Conservation (phyloP, 2,888 invertebrate species). For the Smittia aterrima region DNA sequence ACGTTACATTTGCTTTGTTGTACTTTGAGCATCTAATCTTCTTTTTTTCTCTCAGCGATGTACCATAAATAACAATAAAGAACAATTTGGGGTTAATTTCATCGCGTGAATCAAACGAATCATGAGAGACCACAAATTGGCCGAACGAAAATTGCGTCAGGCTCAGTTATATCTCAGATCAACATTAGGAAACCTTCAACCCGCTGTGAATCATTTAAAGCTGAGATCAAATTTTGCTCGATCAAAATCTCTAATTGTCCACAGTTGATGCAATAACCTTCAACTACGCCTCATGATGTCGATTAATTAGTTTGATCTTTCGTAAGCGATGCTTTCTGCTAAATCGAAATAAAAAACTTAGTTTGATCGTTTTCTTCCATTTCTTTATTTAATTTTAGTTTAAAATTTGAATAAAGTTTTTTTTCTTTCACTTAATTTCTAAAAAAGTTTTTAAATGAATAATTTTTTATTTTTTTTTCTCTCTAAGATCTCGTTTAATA, state of each 20-base stretch:
- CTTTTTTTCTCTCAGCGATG: no score
- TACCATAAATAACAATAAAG: no score
- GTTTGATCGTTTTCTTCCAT: slow-evolving; percentile 8
- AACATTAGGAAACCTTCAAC: no score
- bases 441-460: slow-evolving; percentile 34
- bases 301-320: neutral
- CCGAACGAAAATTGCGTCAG: no score
- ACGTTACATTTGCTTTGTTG: no score
- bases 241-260: neutral
- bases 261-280: neutral
- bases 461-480: slow-evolving; percentile 33
- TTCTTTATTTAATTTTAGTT: slow-evolving; percentile 6
- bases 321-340: neutral
- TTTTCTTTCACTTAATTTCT: neutral
- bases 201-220: no score
- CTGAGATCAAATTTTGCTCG: no score
- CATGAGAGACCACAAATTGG: no score
- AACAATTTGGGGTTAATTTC: no score
- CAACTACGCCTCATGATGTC: neutral
- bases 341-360: neutral
- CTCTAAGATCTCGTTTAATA: slow-evolving; percentile 39
- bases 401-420: neutral
- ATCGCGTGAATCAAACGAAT: no score
- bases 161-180: no score
- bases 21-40: no score